These are phyloP conservation scores for Gambusia affinis DNA, from an alignment of 2,113 vertebrate species.

Conservation along the genomic window DNA sequence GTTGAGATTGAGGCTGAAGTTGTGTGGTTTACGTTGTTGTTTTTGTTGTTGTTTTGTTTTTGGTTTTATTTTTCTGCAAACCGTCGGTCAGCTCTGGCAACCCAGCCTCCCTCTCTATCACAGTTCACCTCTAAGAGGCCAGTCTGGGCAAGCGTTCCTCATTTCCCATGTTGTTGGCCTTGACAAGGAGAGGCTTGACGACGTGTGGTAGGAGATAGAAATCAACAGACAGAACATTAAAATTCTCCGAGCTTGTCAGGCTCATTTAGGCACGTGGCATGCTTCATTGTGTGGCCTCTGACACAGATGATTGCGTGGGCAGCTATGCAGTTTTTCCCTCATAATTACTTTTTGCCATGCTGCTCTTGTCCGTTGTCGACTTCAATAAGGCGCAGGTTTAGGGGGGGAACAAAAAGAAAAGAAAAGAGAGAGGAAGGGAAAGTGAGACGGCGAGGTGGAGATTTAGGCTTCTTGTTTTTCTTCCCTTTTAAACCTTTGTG, in stretches of 20 bases:
- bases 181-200: conserved; percentile 66
- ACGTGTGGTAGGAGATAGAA: conserved; percentile 61
- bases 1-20: too few relatives aligned
- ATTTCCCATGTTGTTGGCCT: conserved; percentile 52
- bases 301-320: conserved; percentile 77
- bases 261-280: conserved; percentile 67
- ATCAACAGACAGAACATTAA: conserved; percentile 68
- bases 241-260: conserved; percentile 70
- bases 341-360: conserved; percentile 74
- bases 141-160: conserved; percentile 46
- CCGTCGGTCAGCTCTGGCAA: too few relatives aligned
- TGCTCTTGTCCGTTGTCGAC: conserved; percentile 73
- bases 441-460: conserved; percentile 35
- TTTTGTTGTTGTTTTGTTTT: too few relatives aligned
- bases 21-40: too few relatives aligned
- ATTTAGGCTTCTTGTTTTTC: conserved; percentile 25
- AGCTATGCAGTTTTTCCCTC: conserved; percentile 73
- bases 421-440: conserved; percentile 32
- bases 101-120: conserved; percentile 4
- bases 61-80: too few relatives aligned
- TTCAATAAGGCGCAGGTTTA: conserved; percentile 65
- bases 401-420: too few relatives aligned
- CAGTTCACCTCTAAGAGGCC: conserved; percentile 24
- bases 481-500: conserved; percentile 1
- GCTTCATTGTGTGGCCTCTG: conserved; percentile 68